A percentile compares a stretch with the other conserved stretches of the same genome.
phyloP scores from a whole-genome alignment of 2,888 invertebrate species.

The Cryptocheilus praepositus region DNA sequence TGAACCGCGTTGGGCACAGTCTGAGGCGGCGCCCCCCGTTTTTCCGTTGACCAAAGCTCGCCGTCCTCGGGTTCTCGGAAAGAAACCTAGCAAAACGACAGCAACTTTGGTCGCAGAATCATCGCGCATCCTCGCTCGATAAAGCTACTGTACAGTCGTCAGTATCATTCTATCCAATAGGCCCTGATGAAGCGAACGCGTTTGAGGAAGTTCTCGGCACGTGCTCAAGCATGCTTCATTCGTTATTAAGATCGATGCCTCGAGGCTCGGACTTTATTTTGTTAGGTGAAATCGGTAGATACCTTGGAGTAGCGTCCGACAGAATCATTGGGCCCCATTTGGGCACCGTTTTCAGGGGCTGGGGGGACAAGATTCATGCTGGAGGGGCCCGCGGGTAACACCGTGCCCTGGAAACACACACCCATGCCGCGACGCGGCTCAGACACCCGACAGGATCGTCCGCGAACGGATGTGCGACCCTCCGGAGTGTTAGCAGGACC shows the following conservation, averaged over 20 bases:
- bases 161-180: too few species aligned
- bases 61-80: conserved; percentile 72
- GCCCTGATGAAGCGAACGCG: too few species aligned
- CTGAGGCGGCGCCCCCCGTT: conserved; percentile 59
- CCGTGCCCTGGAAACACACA: conserved; percentile 63
- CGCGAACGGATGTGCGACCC: conserved; percentile 23
- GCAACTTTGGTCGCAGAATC: neutral
- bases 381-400: conserved; percentile 60
- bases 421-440: conserved; percentile 58
- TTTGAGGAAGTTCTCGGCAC: too few species aligned
- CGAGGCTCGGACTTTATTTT: conserved; percentile 11
- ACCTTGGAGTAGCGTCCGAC: conserved; percentile 62
- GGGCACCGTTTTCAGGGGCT: conserved; percentile 59
- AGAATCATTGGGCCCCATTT: conserved; percentile 61
- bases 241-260: conserved; percentile 8
- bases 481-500: conserved; percentile 20
- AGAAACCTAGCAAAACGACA: conserved; percentile 60
- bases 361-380: conserved; percentile 61
- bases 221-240: conserved; percentile 2
- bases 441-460: conserved; percentile 48
- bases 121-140: neutral
- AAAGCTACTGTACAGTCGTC: too few species aligned
- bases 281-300: conserved; percentile 56
- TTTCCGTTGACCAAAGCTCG: conserved; percentile 72
- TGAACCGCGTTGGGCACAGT: conserved; percentile 53